Evolutionary conservation across 1,140 invertebrate species (phyloP).

Genomic region (Vanessa tameamea): DNA sequence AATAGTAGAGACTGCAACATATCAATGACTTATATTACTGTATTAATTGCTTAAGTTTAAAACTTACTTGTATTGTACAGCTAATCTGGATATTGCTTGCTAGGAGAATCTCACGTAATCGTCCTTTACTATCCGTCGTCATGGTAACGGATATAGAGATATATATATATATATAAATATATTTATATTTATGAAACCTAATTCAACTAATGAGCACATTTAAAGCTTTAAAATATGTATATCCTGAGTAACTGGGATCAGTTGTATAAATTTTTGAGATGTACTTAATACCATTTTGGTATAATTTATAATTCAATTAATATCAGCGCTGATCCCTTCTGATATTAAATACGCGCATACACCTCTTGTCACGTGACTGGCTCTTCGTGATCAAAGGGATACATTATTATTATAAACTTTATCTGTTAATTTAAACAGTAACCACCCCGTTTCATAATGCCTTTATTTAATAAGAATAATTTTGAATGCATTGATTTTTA

Average conservation of each 20-base stretch:
- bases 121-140: conserved; percentile 11
- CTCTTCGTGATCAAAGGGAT: conserved; percentile 38
- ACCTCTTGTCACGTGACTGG: conserved; percentile 32
- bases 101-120: conserved; percentile 52
- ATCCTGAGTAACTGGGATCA: conserved; percentile 24
- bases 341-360: conserved; percentile 5
- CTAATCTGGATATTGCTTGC: conserved; percentile 55
- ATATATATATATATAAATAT: conserved; percentile 13
- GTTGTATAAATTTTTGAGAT: neutral
- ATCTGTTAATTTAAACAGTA: conserved; percentile 50
- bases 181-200: conserved; percentile 20
- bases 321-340: neutral
- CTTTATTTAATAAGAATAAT: no score
- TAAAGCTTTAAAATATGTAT: conserved; percentile 33
- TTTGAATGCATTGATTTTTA: neutral
- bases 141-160: neutral
- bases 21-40: conserved; percentile 50
- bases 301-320: neutral
- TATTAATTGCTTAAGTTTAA: conserved; percentile 51
- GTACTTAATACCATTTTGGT: neutral
- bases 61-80: conserved; percentile 44
- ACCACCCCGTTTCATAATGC: conserved; percentile 43
- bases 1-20: conserved; percentile 43
- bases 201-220: conserved; percentile 19
- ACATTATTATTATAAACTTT: conserved; percentile 43